Evolutionary conservation across 2,888 invertebrate genomes (phyloP).

Genomic region (Cosmopolites sordidus): DNA sequence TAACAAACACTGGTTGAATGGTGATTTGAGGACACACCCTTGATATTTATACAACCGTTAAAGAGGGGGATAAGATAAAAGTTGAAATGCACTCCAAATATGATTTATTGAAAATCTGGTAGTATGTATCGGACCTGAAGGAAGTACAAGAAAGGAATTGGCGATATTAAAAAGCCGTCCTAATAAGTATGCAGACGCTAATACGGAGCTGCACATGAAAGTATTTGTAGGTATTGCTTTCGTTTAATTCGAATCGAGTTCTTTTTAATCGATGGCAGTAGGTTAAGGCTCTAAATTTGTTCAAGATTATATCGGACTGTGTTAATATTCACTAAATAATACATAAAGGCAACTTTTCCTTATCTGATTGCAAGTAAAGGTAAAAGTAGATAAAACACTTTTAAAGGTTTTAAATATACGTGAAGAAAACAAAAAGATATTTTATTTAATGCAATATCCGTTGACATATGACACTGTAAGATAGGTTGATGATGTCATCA

Average conservation of each 20-base stretch:
- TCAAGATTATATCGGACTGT: not conserved
- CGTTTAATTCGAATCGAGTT: slow-evolving; percentile 10
- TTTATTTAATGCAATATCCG: too few relatives aligned
- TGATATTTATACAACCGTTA: slow-evolving; percentile 24
- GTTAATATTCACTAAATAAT: too few relatives aligned
- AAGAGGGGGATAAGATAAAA: slow-evolving; percentile 15
- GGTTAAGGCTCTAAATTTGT: slow-evolving; percentile 14
- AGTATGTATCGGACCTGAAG: slow-evolving; percentile 7
- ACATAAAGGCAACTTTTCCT: too few relatives aligned
- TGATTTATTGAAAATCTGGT: slow-evolving; percentile 9
- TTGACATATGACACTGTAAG: too few relatives aligned
- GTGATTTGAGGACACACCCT: slow-evolving; percentile 10
- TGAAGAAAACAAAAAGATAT: too few relatives aligned
- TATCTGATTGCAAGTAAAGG: too few relatives aligned
- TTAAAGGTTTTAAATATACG: too few relatives aligned
- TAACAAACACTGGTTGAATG: slow-evolving; percentile 12
- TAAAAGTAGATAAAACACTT: too few relatives aligned
- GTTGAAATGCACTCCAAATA: slow-evolving; percentile 6
- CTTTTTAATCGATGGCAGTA: slow-evolving; percentile 21
- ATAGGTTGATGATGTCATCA: too few relatives aligned
- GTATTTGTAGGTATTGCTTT: slow-evolving; percentile 17
- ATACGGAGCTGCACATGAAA: slow-evolving; percentile 10
- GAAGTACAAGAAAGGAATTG: slow-evolving; percentile 15
- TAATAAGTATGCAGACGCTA: slow-evolving; percentile 17
- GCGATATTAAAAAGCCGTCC: slow-evolving; percentile 5